Evolutionary conservation across 2,888 invertebrate genomes (phyloP).

Genomic region (Limenitis camilla): DNA sequence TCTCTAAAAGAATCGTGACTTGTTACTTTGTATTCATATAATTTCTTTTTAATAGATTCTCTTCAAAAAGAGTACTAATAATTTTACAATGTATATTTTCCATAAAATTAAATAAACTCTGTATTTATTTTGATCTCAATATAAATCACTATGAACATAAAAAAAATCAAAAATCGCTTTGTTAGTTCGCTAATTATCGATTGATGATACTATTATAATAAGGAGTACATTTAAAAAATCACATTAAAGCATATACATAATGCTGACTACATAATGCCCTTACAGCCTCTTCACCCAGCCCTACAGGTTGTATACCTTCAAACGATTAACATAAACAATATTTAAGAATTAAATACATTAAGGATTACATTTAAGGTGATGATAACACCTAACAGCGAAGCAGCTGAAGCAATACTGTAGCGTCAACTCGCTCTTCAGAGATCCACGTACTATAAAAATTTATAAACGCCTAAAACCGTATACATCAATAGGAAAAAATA

Average conservation of each 20-base stretch:
- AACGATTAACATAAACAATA: slow-evolving; percentile 64
- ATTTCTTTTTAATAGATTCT: slow-evolving; percentile 65
- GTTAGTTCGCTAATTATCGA: slow-evolving; percentile 73
- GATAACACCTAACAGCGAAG: slow-evolving; percentile 27
- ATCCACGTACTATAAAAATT: slow-evolving; percentile 19
- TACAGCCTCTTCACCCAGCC: slow-evolving; percentile 53
- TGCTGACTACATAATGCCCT: slow-evolving; percentile 74
- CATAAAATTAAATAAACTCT: slow-evolving; percentile 75
- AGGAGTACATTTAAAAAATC: slow-evolving; percentile 76
- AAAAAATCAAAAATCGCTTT: slow-evolving; percentile 62
- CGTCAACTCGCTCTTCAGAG: slow-evolving; percentile 23
- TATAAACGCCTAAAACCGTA: slow-evolving; percentile 20
- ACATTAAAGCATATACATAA: slow-evolving; percentile 76
- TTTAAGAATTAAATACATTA: slow-evolving; percentile 36
- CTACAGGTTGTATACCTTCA: slow-evolving; percentile 42
- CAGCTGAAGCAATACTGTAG: slow-evolving; percentile 17
- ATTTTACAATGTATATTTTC: slow-evolving; percentile 70
- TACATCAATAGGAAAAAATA: slow-evolving; percentile 22
- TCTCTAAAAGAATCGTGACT: slow-evolving; percentile 76
- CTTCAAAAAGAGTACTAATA: slow-evolving; percentile 64
- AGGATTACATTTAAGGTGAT: slow-evolving; percentile 39
- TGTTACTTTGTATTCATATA: slow-evolving; percentile 73
- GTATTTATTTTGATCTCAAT: slow-evolving; percentile 71
- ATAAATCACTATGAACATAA: slow-evolving; percentile 71
- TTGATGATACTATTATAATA: slow-evolving; percentile 73